These are phyloP conservation scores for Phalacrocorax pelagicus DNA, from an alignment of 2,113 vertebrate genomes.

Conservation along the genomic window DNA sequence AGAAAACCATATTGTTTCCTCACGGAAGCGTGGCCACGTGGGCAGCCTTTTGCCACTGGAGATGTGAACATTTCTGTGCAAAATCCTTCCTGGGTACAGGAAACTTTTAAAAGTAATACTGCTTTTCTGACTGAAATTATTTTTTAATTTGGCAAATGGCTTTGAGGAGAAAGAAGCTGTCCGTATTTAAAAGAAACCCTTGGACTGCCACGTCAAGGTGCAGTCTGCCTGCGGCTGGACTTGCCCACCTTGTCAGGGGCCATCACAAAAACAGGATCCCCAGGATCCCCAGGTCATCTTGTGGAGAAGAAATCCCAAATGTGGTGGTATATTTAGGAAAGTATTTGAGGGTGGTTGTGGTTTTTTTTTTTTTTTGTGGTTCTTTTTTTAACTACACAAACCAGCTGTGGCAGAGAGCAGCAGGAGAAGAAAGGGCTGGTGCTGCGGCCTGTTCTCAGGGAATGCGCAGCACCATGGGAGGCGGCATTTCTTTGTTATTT, in stretches of 20 bases:
- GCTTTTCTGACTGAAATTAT: background rate
- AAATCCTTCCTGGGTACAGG: background rate
- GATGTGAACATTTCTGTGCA: background rate
- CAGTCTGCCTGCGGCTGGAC: background rate
- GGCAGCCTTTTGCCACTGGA: rapidly evolving
- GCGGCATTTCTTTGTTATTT: background rate
- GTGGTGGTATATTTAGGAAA: background rate
- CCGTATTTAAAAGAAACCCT: background rate
- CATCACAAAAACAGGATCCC: background rate
- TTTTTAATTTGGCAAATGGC: background rate
- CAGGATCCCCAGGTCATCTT: no score
- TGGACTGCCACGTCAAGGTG: rapidly evolving
- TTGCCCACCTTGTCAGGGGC: background rate
- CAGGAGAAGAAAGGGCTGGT: background rate
- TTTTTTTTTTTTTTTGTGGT: background rate
- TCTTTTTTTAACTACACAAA: background rate
- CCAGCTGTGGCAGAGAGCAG: no score
- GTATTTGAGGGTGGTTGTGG: background rate
- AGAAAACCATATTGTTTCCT: rapidly evolving
- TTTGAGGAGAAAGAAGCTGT: background rate
- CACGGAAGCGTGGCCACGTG: background rate
- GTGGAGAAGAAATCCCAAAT: background rate
- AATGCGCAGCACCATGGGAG: rapidly evolving
- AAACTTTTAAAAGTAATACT: background rate
- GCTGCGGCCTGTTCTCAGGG: background rate